Evolutionary conservation across 1,140 invertebrate genomes (phyloP), one percentile per base, ranked within the genome.

Genomic region (Paralvinella palmiformis): DNA sequence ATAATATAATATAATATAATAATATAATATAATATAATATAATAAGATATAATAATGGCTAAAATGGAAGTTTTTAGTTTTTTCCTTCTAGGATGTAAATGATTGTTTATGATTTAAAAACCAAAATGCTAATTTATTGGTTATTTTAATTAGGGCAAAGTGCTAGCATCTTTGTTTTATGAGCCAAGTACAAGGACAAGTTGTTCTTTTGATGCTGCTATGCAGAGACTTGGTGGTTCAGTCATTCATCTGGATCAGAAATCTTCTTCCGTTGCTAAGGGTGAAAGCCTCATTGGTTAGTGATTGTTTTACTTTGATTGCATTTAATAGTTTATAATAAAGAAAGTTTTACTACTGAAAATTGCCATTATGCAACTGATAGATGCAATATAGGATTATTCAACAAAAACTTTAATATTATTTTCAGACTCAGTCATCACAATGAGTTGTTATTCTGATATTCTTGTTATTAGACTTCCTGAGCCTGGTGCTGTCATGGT

Each of bases 131-230:
- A n/a, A n/a, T 37, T 31, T 44, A 45, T 63, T 60, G 55, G 65
- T 27, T 48, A 24, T 56, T 56, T 56, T 13, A 33, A 20, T 15
- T 67, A 90, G 84, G 95, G 94, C 45, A 96, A 96, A 84, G 84
- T 96, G 1, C 90, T 99, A 89, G 91, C 92, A 17, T 93, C 90
- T 0, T 88, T 99, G 73, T 99, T 99, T 78, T 99, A 95, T 81
- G 96, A 99, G 85, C 91, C 90, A 0, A 96, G 92, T 72, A 99
- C 96, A 0, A 84, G 97, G 68, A 99, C 97, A 0, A 89, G 88
- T 72, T 94, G 92, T 75, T 98, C 94, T 76, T 99, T 99, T 82
- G 85, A 91, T 3, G 90, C 91, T 1, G 97, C 97, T 2, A 97
- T 98, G 93, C 88, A 94, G 77, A 83, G 94, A 71, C 85, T 99